Base-by-base conservation (phyloP, 2,113 vertebrate genomes). In the Centrocercus urophasianus region DNA sequence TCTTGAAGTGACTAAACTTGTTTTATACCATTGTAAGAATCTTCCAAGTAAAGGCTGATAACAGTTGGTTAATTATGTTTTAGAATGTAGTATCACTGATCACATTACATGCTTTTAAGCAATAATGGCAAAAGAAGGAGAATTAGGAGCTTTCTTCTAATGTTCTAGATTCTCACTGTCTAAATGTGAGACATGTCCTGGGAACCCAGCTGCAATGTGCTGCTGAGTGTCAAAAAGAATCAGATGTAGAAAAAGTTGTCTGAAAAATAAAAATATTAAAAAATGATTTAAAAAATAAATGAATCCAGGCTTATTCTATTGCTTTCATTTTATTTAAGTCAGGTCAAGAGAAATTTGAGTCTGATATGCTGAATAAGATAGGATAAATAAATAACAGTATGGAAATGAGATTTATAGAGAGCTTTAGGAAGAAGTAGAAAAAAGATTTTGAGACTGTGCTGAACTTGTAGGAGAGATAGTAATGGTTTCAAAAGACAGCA, bases 171-270 rank as follows among this genome's bases (percentile, higher is more conserved):
- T 72, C 28, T 73, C 13, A 2, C 6, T 6, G 6, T 36, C 8
- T 27, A n/a, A 38, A 15, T 25, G 20, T 34, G 42, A 78, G 80
- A 22, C 1, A 8, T 0, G 5, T 25, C 36, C 27, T 16, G 12
- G 6, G 30, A 89, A 48, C 4, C 6, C 8, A 47, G 28, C 5
- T 1, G 12, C 3, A 18, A 18, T 0, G 0, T 47, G 19, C 25
- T 66, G 11, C 42, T 71, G 47, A 30, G 22, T 63, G 6, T 36
- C 17, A 67, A 38, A 38, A 56, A 76, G 38, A 65, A 76, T 54
- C 11, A 34, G 36, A 61, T 38, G 24, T 84, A 91, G 18, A 80
- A 56, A 27, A 43, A 64, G 27, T 3, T 48, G 13, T 27, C 34
- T 5, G 34, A 70, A 32, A 25, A 47, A 45, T 16, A 45, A 20